Evolutionary conservation across 2,797 vertebrate species (phyloP).

Genomic region (Octomys mimax): DNA sequence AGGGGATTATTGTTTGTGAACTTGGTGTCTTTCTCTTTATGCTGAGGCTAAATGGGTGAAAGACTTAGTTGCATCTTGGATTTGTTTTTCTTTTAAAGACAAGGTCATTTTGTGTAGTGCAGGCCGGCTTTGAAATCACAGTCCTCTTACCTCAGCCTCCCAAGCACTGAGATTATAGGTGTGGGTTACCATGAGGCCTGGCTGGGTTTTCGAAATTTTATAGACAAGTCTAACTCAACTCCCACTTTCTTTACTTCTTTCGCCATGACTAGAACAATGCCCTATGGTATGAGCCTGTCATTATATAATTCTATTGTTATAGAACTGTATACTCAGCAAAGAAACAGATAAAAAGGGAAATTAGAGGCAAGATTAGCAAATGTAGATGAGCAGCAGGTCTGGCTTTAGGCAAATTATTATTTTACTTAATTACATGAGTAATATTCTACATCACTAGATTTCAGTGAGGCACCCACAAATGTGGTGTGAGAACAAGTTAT

Average conservation of each 20-base stretch:
- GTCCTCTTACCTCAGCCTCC: background rate
- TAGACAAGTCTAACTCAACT: conserved; percentile 5
- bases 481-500: conserved; percentile 57
- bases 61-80: background rate
- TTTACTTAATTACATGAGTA: conserved; percentile 65
- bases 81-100: background rate
- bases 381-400: background rate
- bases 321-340: background rate
- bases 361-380: conserved; percentile 19
- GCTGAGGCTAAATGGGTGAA: background rate
- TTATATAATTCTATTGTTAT: background rate
- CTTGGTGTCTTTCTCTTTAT: background rate
- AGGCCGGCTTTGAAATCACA: background rate
- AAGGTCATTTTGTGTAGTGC: background rate
- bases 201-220: conserved; percentile 28
- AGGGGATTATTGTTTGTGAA: background rate
- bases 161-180: background rate
- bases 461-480: conserved; percentile 61
- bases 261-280: background rate
- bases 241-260: conserved; percentile 20
- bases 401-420: conserved; percentile 39
- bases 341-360: background rate
- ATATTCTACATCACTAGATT: conserved; percentile 64
- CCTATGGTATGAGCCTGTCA: background rate
- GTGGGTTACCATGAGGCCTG: background rate